Base-by-base conservation (phyloP, 92 coral and sea anemone genomes). In the Meandrina meandrites region DNA sequence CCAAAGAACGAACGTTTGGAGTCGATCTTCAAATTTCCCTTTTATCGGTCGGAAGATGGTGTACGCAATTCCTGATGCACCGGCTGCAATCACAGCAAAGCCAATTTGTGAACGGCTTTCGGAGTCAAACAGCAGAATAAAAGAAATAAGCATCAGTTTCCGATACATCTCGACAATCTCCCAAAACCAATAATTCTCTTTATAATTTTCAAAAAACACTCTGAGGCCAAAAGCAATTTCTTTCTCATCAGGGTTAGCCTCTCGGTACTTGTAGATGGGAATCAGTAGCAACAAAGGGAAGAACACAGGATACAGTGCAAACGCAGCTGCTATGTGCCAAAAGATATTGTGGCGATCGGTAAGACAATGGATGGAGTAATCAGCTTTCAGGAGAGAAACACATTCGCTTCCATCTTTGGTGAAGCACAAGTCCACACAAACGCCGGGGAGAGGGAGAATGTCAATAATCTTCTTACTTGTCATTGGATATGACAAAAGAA, bases 391-490 rank as follows among this genome's bases (percentile, higher is more conserved):
- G 21, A 80, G 57, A 32, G 84, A 80, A 19, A 35, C 31, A 27
- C 84, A 80, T 12, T 80, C 72, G 36, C 51, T 80, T 4, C 45
- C 66, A 79, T 79, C 48, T 80, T 80, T 24, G n/a, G 18, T 58
- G 53, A 57, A 57, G 21, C 84, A 80, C 51, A 60, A 1, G 54
- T 60, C 48, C 30, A 57, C 71, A 37, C 84, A 80, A 11, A 67
- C 84, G 4, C 72, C 72, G 15, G 53, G 75, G 64, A 77, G 54
- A 14, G 81, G 81, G 53, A 80, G 84, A 35, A 80, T 80, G 19
- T 57, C 50, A 34, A 80, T 67, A n/a, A 80, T 80, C 74, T 80
- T 80, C 84, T 58, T 67, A 27, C 84, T 34, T 27, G 84, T 80
- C 51, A 67, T 34, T 1, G 84, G 84, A 35, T 58, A 80, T 9